Percentiles rank a stretch among this genome's conserved stretches.
Conservation (phyloP, 30 jellyfish, hydroid and myxozoan species). For the Nemopilema nomurai region DNA sequence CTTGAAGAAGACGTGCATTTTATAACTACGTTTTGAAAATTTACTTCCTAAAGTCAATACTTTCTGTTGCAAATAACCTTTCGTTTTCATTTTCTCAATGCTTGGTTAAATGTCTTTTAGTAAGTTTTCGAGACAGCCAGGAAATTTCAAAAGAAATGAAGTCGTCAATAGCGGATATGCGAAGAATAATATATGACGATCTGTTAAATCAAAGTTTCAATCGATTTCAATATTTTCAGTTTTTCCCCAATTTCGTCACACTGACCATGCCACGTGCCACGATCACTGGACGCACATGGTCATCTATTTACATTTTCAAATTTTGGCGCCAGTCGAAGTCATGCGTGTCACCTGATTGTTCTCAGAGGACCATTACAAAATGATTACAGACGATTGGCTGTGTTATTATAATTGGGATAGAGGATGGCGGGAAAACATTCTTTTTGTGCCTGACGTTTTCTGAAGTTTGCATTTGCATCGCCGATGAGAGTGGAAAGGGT, state of each 20-base stretch:
- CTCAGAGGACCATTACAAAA: background rate
- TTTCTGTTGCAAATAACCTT: background rate
- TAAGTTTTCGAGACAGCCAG: no score
- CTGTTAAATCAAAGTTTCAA: background rate
- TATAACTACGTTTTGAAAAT: background rate
- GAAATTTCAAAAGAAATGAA: no score
- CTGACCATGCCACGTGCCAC: conserved; percentile 33
- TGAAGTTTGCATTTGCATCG: background rate
- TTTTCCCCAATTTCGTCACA: background rate
- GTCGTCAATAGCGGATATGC: no score
- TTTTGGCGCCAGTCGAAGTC: conserved; percentile 47
- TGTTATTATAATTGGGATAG: background rate
- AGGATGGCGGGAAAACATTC: conserved; percentile 55
- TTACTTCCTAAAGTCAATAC: background rate
- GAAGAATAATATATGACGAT: background rate
- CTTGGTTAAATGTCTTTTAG: background rate
- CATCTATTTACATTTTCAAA: conserved; percentile 50
- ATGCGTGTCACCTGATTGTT: conserved; percentile 54
- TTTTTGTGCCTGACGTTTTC: conserved; percentile 10
- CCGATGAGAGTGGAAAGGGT: background rate
- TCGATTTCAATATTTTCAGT: background rate
- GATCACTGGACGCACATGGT: conserved; percentile 37
- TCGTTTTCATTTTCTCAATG: background rate
- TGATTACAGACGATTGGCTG: background rate
- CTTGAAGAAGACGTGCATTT: background rate